Percentiles rank a stretch among this genome's conserved stretches.
phyloP scores from a whole-genome alignment of 2,113 vertebrate genomes.

The Amblyornis subalaris region DNA sequence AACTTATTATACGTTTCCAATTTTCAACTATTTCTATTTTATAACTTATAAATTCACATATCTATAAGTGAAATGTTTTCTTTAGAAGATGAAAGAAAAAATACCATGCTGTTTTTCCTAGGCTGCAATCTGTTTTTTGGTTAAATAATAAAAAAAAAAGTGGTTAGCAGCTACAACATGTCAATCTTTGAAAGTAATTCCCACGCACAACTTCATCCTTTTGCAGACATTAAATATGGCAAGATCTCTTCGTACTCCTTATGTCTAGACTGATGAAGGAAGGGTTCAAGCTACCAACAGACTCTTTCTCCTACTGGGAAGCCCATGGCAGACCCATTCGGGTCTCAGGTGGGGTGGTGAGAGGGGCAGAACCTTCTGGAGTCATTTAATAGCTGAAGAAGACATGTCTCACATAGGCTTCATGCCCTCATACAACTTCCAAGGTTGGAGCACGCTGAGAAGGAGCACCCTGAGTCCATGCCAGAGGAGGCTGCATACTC shows the following conservation, averaged over 20 bases:
- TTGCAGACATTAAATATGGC: background rate
- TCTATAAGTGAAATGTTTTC: slow-evolving; percentile 46
- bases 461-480: background rate
- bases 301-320: background rate
- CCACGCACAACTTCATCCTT: background rate
- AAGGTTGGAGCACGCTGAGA: background rate
- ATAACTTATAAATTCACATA: slow-evolving; percentile 1
- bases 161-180: slow-evolving; percentile 41
- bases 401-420: rapidly evolving
- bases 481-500: background rate
- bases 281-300: background rate
- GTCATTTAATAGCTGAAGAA: background rate
- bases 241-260: background rate
- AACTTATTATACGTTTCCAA: slow-evolving; percentile 12
- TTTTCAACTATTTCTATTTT: slow-evolving; percentile 22
- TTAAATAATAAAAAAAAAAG: background rate
- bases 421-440: background rate
- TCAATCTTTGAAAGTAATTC: slow-evolving; percentile 40
- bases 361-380: background rate
- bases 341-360: background rate
- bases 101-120: background rate
- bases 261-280: background rate
- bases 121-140: slow-evolving; percentile 31
- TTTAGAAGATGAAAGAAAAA: slow-evolving; percentile 6
- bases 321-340: background rate